These are phyloP conservation scores for Cantharis rustica DNA, from an alignment of 2,888 invertebrate species.

Conservation along the genomic window DNA sequence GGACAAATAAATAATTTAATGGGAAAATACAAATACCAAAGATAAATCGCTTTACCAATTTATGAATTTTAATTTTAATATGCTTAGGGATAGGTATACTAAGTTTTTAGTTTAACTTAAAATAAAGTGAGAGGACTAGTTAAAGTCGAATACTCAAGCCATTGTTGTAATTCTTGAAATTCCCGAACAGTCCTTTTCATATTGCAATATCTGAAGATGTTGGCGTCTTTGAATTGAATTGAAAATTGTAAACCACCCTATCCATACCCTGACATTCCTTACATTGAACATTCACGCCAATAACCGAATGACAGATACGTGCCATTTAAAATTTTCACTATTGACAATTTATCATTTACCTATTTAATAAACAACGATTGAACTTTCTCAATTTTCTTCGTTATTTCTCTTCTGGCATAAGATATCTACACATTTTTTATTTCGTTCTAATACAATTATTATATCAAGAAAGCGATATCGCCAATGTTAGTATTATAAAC, in stretches of 20 bases:
- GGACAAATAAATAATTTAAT: neutral
- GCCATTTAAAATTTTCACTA: constrained; percentile 26
- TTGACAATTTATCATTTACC: constrained; percentile 17
- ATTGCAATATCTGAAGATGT: constrained; percentile 54
- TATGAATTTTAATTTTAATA: neutral
- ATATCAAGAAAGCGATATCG: too few species aligned
- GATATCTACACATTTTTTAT: neutral
- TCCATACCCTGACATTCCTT: constrained; percentile 50
- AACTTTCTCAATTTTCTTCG: neutral
- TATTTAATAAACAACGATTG: neutral
- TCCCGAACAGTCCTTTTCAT: constrained; percentile 49
- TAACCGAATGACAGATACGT: constrained; percentile 39
- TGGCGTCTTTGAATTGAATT: constrained; percentile 53
- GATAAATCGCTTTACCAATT: neutral
- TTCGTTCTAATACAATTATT: neutral
- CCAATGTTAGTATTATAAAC: too few species aligned
- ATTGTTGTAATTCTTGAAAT: constrained; percentile 50
- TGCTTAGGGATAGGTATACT: neutral
- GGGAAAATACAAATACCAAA: neutral
- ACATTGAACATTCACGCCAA: constrained; percentile 53
- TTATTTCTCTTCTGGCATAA: neutral
- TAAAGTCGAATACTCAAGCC: constrained; percentile 32
- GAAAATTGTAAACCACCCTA: constrained; percentile 55
- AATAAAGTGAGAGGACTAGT: constrained; percentile 20
- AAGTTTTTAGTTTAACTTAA: neutral